Evolutionary conservation across 2,888 invertebrate species (phyloP), one percentile per base, ranked within the genome.

Genomic region (Heliconius aoede): DNA sequence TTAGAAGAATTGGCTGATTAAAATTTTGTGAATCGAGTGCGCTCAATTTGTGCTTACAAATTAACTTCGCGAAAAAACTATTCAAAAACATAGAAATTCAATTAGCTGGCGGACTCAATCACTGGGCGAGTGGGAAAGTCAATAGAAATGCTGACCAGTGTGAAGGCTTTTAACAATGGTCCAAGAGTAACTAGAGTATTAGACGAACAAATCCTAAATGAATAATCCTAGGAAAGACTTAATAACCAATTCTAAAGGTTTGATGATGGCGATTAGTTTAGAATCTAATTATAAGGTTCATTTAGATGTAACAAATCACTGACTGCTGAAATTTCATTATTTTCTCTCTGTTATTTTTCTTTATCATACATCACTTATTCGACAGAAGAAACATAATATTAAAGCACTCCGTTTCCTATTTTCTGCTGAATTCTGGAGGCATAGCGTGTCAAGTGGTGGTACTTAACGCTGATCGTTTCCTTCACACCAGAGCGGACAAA

Each of bases 31-130:
- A 11, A 32, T 68, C 30, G 62, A 62, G 7, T 68, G 46, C 46
- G 8, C 24, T 72, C 71, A 71, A 76, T 72, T 72, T 67, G 72
- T 60, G 51, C 68, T 73, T 73, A 61, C 76, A 74, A 78, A 74
- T 73, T 73, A 78, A 73, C 18, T 60, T 71, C 30, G 73, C 73
- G 55, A 76, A 81, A 81, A 80, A 78, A 76, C 76, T 65, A 73
- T 72, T 74, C 26, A 75, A 78, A 79, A 79, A 80, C 79, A 73
- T 71, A 75, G 79, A 81, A 80, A 79, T 78, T 78, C 80, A 81
- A 81, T 81, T 81, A 81, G 74, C 79, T 74, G 78, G 80, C 69
- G 32, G 71, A 75, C 75, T 79, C 80, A 81, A 81, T 80, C 80
- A 81, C 73, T 55, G 76, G 65, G 68, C 72, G 75, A 78, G 78